phyloP scores from a whole-genome alignment of 1,140 invertebrate genomes.

The Hormaphis cornu region DNA sequence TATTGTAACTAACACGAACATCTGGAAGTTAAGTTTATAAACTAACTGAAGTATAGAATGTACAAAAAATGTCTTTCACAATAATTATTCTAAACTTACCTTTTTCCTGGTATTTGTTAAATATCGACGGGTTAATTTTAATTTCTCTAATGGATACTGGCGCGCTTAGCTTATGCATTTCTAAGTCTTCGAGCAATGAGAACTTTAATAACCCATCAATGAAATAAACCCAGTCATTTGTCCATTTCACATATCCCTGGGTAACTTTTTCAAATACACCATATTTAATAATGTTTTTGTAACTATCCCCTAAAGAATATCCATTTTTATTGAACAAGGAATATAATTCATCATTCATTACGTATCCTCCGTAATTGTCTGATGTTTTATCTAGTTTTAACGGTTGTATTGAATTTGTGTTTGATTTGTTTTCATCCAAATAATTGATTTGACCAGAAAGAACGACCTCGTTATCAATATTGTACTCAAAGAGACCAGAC shows the following conservation, averaged over 20 bases:
- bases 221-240: constrained; percentile 14
- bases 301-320: background rate
- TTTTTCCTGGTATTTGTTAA: background rate
- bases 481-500: background rate
- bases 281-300: background rate
- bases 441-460: background rate
- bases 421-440: background rate
- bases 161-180: background rate
- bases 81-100: too few relatives aligned
- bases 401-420: background rate
- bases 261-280: background rate
- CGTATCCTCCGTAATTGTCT: background rate
- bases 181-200: background rate
- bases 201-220: background rate
- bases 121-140: background rate
- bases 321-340: background rate
- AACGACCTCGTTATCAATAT: background rate
- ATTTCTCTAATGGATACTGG: background rate
- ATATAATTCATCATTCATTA: background rate
- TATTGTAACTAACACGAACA: background rate
- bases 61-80: too few relatives aligned
- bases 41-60: too few relatives aligned
- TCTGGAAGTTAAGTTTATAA: too few relatives aligned
- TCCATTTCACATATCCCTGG: background rate
- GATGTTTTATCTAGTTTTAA: background rate